Percentiles rank a stretch among this genome's conserved stretches.
Conservation (phyloP, 2,888 invertebrate species). For the Bugula neritina region DNA sequence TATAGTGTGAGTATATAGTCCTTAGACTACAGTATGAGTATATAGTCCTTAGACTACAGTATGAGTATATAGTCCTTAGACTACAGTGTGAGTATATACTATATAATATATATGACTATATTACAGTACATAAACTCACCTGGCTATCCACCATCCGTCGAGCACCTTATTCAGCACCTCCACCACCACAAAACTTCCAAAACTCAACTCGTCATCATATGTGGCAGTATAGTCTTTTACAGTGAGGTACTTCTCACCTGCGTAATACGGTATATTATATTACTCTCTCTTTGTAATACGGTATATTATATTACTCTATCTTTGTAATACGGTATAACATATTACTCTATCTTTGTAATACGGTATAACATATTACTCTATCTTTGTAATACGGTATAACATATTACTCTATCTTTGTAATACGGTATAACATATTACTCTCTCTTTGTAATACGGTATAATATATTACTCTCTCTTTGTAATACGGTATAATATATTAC, state of each 20-base stretch:
- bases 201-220: slow-evolving; percentile 11
- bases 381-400: too few relatives aligned
- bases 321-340: too few relatives aligned
- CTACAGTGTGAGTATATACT: not conserved
- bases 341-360: too few relatives aligned
- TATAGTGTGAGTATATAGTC: not conserved
- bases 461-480: too few relatives aligned
- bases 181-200: not conserved
- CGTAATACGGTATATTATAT: not conserved
- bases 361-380: too few relatives aligned
- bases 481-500: too few relatives aligned
- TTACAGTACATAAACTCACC: not conserved
- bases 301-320: too few relatives aligned
- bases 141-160: slow-evolving; percentile 27
- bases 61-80: not conserved
- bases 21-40: not conserved
- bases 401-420: too few relatives aligned
- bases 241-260: slow-evolving; percentile 22
- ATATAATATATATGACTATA: not conserved
- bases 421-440: too few relatives aligned
- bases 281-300: not conserved
- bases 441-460: too few relatives aligned
- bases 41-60: not conserved
- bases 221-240: slow-evolving; percentile 7
- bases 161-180: slow-evolving; percentile 26